Base-by-base conservation (phyloP, 1,140 invertebrate genomes). In the Papilio machaon region DNA sequence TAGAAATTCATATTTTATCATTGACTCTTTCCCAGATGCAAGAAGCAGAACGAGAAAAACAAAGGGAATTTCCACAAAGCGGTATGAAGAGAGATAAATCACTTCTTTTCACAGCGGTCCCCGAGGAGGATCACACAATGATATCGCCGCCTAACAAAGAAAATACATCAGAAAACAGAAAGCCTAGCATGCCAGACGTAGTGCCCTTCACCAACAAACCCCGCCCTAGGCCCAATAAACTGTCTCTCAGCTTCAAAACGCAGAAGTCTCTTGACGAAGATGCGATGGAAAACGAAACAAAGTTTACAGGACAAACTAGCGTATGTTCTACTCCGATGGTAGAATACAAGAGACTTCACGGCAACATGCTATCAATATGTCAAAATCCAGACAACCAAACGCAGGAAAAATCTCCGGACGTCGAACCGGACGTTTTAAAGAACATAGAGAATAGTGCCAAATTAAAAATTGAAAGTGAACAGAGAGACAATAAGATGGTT, bases 81-180 rank as follows among this genome's bases (percentile, higher is more conserved):
- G 92, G 92, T 23, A 96, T 97, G 95, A 98, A 97, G 91, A 95
- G 97, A 38, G 97, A 97, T 87, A 96, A 96, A 78, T 97, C 97
- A 0, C 91, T 97, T 1, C 96, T 97, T 43, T 97, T 97, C 82
- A 97, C 97, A 0, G 95, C 96, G 2, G 96, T 97, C 43, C 97
- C 97, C 3, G 97, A 98, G 93, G 97, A 97, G 89, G 96, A 95
- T 58, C 95, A 95, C 84, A 94, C 90, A 46, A 93, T 92, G 88
- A 94, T 90, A 80, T 93, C 90, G 3, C 91, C 90, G 6, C 91
- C 91, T 9, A 88, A 91, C 86, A 82, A 84, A 86, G 86, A 90
- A 86, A 85, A 86, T 88, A 52, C 82, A 80, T 82, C 85, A 13
- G 86, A 90, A 79, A 82, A 88, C 82, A 86, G 84, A 86, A 91